Evolutionary conservation across 1,140 invertebrate genomes (phyloP), one percentile per base, ranked within the genome.

Genomic region (Araneus ventricosus): DNA sequence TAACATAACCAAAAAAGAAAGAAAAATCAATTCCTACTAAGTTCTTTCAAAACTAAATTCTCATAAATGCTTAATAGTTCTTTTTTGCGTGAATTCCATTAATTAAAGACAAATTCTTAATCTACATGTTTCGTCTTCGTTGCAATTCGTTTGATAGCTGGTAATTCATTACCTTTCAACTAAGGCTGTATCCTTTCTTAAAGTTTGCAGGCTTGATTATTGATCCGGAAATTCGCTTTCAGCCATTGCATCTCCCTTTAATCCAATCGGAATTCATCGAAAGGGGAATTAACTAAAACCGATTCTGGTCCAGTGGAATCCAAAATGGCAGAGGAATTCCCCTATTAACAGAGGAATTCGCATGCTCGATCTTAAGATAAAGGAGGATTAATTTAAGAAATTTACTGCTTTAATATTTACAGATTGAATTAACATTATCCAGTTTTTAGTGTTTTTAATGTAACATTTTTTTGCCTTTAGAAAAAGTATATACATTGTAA

Each of bases 281-380:
- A 30, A 84, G 82, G 41, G 79, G 41, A 84, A 84, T 84, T 57
- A 84, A 57, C 82, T 84, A 57, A 84, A 84, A 84, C 45, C 41
- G 45, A 84, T 84, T 84, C 39, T 14, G 30, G n/a, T 57, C 17
- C 41, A 45, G 24, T 20, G 45, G 24, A 57, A 17, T 34, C 82
- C 1, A 84, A 84, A 84, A 84, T 84, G 37, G 82, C 27, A 8
- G 14, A 84, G 34, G 45, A 84, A 57, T 84, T 45, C 82, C 52
- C 82, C 41, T 27, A 84, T 84, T 84, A 84, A 6, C 3, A 34
- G 2, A 30, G 45, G 82, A 57, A 57, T 84, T 84, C n/a, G 45
- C 27, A 57, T 52, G 34, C 30, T 84, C 8, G 82, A 57, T 84
- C 17, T 30, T 84, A n/a, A n/a, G 20, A 57, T 27, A 52, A 41